Conservation (phyloP, 2,888 invertebrate genomes). For the Drosophila anomalata region DNA sequence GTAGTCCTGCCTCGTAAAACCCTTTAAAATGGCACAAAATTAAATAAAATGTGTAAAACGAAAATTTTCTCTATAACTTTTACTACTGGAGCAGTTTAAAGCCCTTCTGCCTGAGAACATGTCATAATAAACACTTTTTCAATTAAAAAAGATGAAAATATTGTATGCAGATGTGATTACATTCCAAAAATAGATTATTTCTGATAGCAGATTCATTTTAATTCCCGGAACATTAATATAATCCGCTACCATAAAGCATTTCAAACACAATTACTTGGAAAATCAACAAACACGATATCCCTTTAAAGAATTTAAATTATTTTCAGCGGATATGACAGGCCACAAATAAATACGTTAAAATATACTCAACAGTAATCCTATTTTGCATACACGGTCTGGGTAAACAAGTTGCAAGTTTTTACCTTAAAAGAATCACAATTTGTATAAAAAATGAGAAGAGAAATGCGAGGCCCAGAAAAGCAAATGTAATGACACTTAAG, state of each 20-base stretch:
- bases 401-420: not conserved
- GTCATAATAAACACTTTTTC: too few species aligned
- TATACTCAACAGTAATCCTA: conserved; percentile 24
- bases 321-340: not conserved
- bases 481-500: conserved; percentile 62
- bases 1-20: conserved; percentile 22
- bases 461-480: conserved; percentile 44
- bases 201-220: too few species aligned
- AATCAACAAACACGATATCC: not conserved
- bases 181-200: too few species aligned
- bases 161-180: too few species aligned
- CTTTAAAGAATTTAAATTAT: conserved; percentile 1
- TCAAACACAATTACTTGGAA: not conserved
- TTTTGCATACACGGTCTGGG: conserved; percentile 8
- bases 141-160: too few species aligned
- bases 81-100: too few species aligned
- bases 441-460: conserved; percentile 20
- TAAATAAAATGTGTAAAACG: not conserved
- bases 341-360: conserved; percentile 20
- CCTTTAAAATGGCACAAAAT: conserved; percentile 16
- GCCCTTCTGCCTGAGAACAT: too few species aligned
- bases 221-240: not conserved
- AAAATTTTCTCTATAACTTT: too few species aligned
- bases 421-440: conserved; percentile 43
- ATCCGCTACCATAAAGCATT: not conserved